Percentiles rank a stretch among this genome's conserved stretches.
Conservation (phyloP, 2,797 vertebrate species). For the Graptemys geographica region DNA sequence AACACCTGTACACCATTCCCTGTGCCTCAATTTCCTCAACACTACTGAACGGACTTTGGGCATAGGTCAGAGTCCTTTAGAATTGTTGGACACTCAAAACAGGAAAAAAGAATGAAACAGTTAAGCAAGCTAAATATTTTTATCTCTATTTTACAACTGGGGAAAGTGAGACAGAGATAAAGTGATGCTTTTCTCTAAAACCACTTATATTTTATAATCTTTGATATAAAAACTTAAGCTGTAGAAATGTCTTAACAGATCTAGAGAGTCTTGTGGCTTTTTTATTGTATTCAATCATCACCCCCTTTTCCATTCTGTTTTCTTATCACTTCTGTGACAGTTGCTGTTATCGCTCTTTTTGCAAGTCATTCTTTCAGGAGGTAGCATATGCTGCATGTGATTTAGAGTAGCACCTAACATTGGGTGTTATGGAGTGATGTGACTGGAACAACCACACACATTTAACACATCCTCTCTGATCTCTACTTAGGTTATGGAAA, state of each 20-base stretch:
- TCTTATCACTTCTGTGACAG: neutral
- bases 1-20: neutral
- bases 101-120: neutral
- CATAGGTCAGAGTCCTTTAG: neutral
- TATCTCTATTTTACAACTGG: neutral
- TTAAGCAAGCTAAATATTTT: neutral
- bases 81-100: neutral
- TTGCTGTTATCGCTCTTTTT: neutral
- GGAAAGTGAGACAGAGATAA: neutral
- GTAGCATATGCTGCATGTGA: neutral
- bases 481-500: neutral
- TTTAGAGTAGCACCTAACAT: neutral
- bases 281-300: neutral
- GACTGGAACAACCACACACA: neutral
- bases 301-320: neutral
- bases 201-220: neutral
- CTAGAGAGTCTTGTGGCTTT: fast-evolving
- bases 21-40: neutral
- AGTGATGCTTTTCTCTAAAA: neutral
- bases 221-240: neutral
- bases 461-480: neutral
- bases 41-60: neutral
- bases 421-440: neutral
- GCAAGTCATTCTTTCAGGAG: neutral
- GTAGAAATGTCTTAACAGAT: neutral